These are phyloP conservation scores for Drosophila mauritiana DNA, from an alignment of 1,140 invertebrate species.

Conservation along the genomic window DNA sequence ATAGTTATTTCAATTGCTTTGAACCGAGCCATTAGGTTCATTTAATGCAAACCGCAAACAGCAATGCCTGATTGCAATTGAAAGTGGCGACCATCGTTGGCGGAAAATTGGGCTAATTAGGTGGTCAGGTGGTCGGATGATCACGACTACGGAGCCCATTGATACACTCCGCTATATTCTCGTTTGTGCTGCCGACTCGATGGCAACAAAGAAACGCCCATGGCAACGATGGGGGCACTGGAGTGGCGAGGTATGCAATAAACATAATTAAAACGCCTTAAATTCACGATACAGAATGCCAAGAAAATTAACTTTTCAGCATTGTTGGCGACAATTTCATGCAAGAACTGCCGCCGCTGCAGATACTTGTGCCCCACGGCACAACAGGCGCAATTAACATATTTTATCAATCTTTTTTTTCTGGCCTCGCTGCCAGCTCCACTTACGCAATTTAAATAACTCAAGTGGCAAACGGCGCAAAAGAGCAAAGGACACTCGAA, in stretches of 20 bases:
- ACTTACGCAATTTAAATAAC: constrained; percentile 83
- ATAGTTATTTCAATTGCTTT: too few relatives aligned
- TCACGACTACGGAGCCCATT: not conserved
- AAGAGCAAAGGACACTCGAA: constrained; percentile 71
- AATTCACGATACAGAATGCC: constrained; percentile 60
- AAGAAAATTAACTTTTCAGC: constrained; percentile 81
- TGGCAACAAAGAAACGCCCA: not conserved
- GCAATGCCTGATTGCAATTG: not conserved
- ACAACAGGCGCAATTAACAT: constrained; percentile 77
- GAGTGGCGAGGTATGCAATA: constrained; percentile 49
- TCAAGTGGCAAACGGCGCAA: constrained; percentile 75
- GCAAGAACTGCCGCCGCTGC: constrained; percentile 43
- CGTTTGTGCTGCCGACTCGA: not conserved
- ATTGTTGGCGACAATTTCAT: constrained; percentile 77
- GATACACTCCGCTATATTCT: constrained; percentile 1
- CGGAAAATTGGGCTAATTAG: constrained; percentile 35
- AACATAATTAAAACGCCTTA: constrained; percentile 78
- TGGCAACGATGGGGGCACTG: not conserved
- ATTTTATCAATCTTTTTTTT: constrained; percentile 81
- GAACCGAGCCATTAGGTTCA: not conserved
- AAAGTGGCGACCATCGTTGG: not conserved
- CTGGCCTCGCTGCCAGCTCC: constrained; percentile 40
- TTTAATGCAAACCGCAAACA: constrained; percentile 9
- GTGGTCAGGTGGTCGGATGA: not conserved
- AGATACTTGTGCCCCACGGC: constrained; percentile 28